Conservation (phyloP, 2,888 invertebrate species). For the Tenodera sinensis region DNA sequence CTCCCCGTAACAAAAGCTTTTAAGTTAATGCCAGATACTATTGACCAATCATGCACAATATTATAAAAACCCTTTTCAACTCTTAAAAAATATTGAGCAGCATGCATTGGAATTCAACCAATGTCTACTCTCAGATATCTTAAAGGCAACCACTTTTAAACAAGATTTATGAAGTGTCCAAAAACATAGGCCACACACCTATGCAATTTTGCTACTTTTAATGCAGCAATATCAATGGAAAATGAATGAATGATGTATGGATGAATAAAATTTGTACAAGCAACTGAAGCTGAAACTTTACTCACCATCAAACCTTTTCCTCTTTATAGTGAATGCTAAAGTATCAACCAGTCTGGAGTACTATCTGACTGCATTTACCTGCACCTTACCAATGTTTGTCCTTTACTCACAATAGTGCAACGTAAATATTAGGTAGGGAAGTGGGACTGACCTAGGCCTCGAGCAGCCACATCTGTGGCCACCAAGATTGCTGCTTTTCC, state of each 20-base stretch:
- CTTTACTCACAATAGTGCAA: slow-evolving; percentile 2
- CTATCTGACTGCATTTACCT: slow-evolving; percentile 23
- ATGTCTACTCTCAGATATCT: not conserved
- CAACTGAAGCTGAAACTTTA: slow-evolving; percentile 8
- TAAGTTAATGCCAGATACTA: not conserved
- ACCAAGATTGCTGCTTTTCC: slow-evolving; percentile 86
- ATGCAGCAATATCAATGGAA: not conserved
- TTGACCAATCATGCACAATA: not conserved
- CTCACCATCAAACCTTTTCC: not conserved
- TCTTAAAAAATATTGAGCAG: not conserved
- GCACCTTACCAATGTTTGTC: not conserved
- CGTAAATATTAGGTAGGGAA: slow-evolving; percentile 39
- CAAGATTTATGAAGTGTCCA: not conserved
- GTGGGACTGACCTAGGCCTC: slow-evolving; percentile 81
- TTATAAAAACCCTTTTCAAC: not conserved
- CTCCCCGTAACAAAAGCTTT: too few species aligned
- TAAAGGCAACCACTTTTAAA: not conserved
- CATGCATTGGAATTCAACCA: not conserved
- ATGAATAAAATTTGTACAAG: not conserved
- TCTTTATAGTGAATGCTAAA: not conserved
- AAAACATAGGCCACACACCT: not conserved
- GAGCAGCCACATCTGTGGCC: slow-evolving; percentile 96
- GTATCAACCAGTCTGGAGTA: slow-evolving; percentile 28
- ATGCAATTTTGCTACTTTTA: not conserved
- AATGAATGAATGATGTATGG: too few species aligned